Evolutionary conservation across 1,140 invertebrate species (phyloP), one percentile per base, ranked within the genome.

Genomic region (Megalopta genalis): DNA sequence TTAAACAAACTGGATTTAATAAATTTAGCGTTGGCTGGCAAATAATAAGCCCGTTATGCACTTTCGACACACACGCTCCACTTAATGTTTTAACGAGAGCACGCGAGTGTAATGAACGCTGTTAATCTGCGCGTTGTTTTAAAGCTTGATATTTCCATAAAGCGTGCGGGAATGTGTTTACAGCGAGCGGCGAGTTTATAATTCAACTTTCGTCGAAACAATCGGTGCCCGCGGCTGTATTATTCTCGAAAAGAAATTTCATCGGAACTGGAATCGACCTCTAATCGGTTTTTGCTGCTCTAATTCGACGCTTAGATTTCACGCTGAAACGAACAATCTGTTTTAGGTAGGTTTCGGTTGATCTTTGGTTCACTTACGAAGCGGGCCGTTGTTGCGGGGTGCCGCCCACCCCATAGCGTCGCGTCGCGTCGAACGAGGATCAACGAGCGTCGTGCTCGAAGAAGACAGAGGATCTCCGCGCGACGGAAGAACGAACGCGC

Each of bases 61-160:
- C 25, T n/a, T 66, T 66, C 63, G 63, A 60, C 37, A 16, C 25
- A 62, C 37, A 2, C 9, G 2, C 39, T 7, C n/a, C 54, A 49
- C 39, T 76, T 76, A 69, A 76, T 64, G 71, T 39, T 64, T 37
- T 52, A 73, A 73, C 62, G 3, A 21, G 18, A 39, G 71, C 2
- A 62, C 14, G 46, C 16, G 21, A n/a, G 18, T 60, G 54, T 49
- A 76, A 76, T 25, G 74, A 69, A 68, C 18, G 52, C 32, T 68
- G 65, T 76, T 69, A 62, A 76, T 68, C 54, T 59, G 67, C 37
- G 39, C 25, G 39, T 68, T 62, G 64, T 60, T 62, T 68, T 49
- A 62, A 60, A 68, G 52, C 39, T 32, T 25, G 54, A 76, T 23
- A 76, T 60, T 76, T 60, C 16, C 74, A 62, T 37, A 49, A n/a